Conservation (phyloP, 2,888 invertebrate species). For the Drosophila subsilvestris region DNA sequence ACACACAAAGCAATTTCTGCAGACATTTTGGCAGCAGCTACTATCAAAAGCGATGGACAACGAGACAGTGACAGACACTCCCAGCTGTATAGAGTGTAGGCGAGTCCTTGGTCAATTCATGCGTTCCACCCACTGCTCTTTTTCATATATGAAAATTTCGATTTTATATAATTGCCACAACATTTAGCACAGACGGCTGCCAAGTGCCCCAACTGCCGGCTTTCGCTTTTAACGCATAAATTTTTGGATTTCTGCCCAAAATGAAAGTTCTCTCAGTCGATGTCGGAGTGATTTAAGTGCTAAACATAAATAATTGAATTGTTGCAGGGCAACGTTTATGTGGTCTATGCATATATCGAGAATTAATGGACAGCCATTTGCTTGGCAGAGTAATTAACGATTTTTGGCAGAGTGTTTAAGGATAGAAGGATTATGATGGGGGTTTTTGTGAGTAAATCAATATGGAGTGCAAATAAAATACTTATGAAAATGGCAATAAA, state of each 20-base stretch:
- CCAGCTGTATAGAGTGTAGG: slow-evolving; percentile 19
- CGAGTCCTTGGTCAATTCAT: slow-evolving; percentile 56
- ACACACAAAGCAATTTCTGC: slow-evolving; percentile 49
- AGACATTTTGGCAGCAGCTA: slow-evolving; percentile 73
- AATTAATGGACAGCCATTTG: slow-evolving; percentile 7
- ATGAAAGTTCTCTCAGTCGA: neutral
- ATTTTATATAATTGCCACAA: slow-evolving; percentile 39
- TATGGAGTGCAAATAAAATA: too few relatives aligned
- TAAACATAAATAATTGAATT: slow-evolving; percentile 39
- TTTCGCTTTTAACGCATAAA: slow-evolving; percentile 3
- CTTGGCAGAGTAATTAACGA: neutral
- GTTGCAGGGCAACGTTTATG: neutral
- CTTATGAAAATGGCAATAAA: neutral
- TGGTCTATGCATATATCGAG: neutral
- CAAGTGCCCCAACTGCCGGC: neutral
- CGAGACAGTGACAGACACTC: slow-evolving; percentile 6
- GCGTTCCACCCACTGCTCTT: slow-evolving; percentile 7
- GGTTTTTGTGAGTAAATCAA: neutral
- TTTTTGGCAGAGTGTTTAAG: slow-evolving; percentile 4
- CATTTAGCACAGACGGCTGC: slow-evolving; percentile 10
- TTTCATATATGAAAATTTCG: slow-evolving; percentile 29
- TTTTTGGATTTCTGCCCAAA: neutral
- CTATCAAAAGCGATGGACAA: slow-evolving; percentile 24
- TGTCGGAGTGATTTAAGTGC: slow-evolving; percentile 27
- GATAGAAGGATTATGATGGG: neutral